phyloP scores from a whole-genome alignment of 64 coral and sea anemone genomes.

The Porites australiensis region DNA sequence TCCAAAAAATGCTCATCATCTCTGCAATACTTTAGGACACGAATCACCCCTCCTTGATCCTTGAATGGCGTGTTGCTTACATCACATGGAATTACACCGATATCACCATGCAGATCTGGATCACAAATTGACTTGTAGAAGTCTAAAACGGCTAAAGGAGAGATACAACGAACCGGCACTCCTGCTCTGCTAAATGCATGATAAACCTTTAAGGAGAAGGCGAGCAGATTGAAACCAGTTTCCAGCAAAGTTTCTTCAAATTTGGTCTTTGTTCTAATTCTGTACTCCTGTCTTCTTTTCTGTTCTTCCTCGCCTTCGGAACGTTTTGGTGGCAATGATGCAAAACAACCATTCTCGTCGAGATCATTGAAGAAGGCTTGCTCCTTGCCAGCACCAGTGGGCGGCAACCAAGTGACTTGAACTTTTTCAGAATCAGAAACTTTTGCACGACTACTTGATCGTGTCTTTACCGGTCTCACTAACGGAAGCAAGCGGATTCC shows the following conservation, averaged over 20 bases:
- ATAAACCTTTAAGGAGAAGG: neutral
- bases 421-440: neutral
- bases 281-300: neutral
- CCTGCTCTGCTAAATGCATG: neutral
- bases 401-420: conserved; percentile 39
- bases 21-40: conserved; percentile 49
- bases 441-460: neutral
- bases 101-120: neutral
- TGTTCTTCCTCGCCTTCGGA: neutral
- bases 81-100: neutral
- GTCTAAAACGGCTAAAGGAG: conserved; percentile 9
- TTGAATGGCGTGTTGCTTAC: conserved; percentile 31
- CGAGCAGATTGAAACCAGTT: conserved; percentile 33
- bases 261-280: neutral
- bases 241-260: conserved; percentile 42
- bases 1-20: conserved; percentile 17
- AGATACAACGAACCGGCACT: neutral
- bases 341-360: neutral
- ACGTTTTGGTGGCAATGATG: neutral
- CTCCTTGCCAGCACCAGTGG: conserved; percentile 17
- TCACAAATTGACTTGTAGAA: conserved; percentile 40
- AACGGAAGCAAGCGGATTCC: conserved; percentile 27
- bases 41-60: neutral
- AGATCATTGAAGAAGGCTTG: conserved; percentile 55
- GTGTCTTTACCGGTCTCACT: neutral